Base-by-base conservation (phyloP, 2,888 invertebrate species). In the Toxonevra muliebris region DNA sequence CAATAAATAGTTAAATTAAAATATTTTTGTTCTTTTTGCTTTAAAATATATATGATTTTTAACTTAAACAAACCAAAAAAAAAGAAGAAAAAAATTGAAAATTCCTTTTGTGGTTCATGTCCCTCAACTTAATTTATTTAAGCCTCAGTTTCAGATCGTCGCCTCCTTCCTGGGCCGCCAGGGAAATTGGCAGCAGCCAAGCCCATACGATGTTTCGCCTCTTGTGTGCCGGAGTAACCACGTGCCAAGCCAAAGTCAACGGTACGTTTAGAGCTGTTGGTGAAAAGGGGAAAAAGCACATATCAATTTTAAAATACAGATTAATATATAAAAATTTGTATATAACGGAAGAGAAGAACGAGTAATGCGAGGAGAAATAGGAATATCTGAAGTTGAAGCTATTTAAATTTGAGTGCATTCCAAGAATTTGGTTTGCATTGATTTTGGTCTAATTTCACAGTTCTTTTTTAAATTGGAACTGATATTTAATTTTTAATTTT, bases 191-290 rank as follows among this genome's bases (percentile, higher is more conserved):
- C 96, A 0, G 94, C 94, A 53, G 94, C 93, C 62, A 95, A 85
- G 4, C 95, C 96, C 92, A 96, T 93, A 79, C 95, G 89, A 83
- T 96, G 95, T 86, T 95, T 95, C 78, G 95, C 95, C 71, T 95
- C 93, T 78, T 95, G 92, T 41, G 94, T 92, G 0, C 95, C 96
- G 54, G 95, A 95, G 86, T 92, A 95, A 30, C 96, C 96, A 61
- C 96, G 92, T 77, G 90, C 92, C 67, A 96, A 87, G 1, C 96
- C 96, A 75, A 96, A 88, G 82, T 96, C 96, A 71, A 96, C 87
- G 45, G 93, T 94, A 20, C 96, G 91, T 85, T 96, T 96, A 74
- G 91, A 90, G 84, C 94, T 95, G 88, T 54, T 69, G 17, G 43
- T 57, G 19, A 58, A 42, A 40, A 59, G 50, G 20, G 40, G 50